Percentiles rank a stretch among this genome's conserved stretches.
Conservation (phyloP, 1,140 invertebrate genomes). For the Nasonia giraulti region DNA sequence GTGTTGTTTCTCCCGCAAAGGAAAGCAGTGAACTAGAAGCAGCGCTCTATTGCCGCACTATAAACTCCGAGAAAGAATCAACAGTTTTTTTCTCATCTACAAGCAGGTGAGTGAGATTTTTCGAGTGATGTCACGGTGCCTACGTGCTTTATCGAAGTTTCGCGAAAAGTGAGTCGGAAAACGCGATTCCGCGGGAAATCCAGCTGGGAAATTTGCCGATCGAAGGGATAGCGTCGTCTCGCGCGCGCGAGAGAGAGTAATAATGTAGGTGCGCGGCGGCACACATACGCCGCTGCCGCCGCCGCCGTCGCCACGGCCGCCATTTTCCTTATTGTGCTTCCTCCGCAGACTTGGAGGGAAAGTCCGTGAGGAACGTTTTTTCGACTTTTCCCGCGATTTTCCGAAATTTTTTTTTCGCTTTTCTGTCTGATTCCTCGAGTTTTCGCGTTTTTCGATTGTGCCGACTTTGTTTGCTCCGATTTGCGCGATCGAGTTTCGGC, state of each 20-base stretch:
- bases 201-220: too few relatives aligned
- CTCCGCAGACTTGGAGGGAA: constrained; percentile 72
- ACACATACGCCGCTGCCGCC: constrained; percentile 57
- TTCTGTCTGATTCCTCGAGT: neutral
- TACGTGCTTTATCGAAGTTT: neutral
- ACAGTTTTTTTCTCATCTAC: neutral
- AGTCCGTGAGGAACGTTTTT: constrained; percentile 40
- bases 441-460: neutral
- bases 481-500: neutral
- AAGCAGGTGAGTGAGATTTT: constrained; percentile 13
- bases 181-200: neutral
- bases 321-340: constrained; percentile 70
- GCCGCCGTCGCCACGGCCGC: constrained; percentile 55
- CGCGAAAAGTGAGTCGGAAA: neutral
- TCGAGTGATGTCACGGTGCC: neutral
- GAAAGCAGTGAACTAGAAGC: neutral
- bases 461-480: neutral
- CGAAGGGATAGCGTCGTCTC: neutral
- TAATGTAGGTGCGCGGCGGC: neutral
- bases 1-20: neutral
- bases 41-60: neutral
- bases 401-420: neutral
- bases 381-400: constrained; percentile 3
- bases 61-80: neutral
- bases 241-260: neutral